Evolutionary conservation across 2,888 invertebrate genomes (phyloP).

Genomic region (Habrosyne pyritoides): DNA sequence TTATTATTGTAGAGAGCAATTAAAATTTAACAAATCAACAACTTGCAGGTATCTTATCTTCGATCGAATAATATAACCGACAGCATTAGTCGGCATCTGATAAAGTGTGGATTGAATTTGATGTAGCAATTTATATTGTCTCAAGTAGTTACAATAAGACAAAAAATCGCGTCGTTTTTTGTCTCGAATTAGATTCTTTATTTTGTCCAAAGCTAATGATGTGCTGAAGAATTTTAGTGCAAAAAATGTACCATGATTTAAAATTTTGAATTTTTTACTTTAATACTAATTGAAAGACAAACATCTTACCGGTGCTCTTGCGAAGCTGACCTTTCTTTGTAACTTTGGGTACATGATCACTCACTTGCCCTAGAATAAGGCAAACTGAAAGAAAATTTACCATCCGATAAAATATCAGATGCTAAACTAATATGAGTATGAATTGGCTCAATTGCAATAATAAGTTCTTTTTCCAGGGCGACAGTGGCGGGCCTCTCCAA

Average conservation of each 20-base stretch:
- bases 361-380: too few relatives aligned
- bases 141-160: conserved; percentile 10
- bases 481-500: conserved; percentile 95
- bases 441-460: background rate
- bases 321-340: too few relatives aligned
- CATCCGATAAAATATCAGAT: too few relatives aligned
- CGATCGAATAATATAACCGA: conserved; percentile 9
- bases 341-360: too few relatives aligned
- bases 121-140: conserved; percentile 34
- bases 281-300: too few relatives aligned
- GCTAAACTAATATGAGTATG: background rate
- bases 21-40: conserved; percentile 46
- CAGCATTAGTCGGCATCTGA: conserved; percentile 34
- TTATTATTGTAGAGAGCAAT: conserved; percentile 37
- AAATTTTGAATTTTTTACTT: too few relatives aligned
- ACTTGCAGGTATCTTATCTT: conserved; percentile 21
- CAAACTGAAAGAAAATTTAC: too few relatives aligned
- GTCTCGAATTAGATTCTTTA: background rate
- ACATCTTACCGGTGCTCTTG: too few relatives aligned
- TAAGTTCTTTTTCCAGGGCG: conserved; percentile 85
- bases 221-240: background rate
- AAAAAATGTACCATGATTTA: too few relatives aligned
- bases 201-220: background rate
- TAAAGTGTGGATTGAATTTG: conserved; percentile 36
- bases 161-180: background rate